Evolutionary conservation across 2,888 invertebrate genomes (phyloP).

Genomic region (Dryobota labecula): DNA sequence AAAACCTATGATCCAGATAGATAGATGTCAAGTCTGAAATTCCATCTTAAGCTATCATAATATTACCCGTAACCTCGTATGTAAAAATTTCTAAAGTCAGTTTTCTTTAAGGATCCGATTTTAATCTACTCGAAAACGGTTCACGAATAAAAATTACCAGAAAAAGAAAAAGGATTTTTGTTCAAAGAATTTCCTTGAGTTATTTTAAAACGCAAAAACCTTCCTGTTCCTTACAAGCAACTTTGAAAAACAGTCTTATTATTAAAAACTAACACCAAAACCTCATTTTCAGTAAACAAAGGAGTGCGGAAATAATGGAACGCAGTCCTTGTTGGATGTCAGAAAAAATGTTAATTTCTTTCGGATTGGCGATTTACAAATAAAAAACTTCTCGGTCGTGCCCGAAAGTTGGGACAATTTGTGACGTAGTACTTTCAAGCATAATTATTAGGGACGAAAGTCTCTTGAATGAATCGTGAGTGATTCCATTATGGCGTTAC

Average conservation of each 20-base stretch:
- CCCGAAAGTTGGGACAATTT: slow-evolving; percentile 44
- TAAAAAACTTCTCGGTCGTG: slow-evolving; percentile 57
- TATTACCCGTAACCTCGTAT: not conserved
- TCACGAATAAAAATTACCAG: not conserved
- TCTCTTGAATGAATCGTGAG: slow-evolving; percentile 49
- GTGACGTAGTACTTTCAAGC: slow-evolving; percentile 37
- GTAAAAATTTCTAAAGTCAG: slow-evolving; percentile 2
- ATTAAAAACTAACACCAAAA: slow-evolving; percentile 49
- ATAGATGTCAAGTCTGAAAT: not conserved
- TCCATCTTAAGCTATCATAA: not conserved
- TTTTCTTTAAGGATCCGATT: slow-evolving; percentile 7
- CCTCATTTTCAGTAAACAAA: slow-evolving; percentile 56
- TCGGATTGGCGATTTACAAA: slow-evolving; percentile 67
- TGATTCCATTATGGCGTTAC: slow-evolving; percentile 57
- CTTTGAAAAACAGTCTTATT: slow-evolving; percentile 26
- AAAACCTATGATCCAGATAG: too few relatives aligned
- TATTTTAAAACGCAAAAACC: slow-evolving; percentile 5
- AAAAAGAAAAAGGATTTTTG: slow-evolving; percentile 6
- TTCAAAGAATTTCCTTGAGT: slow-evolving; percentile 4
- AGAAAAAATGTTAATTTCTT: slow-evolving; percentile 66
- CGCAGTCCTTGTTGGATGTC: slow-evolving; percentile 53
- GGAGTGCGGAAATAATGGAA: slow-evolving; percentile 33
- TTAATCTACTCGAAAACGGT: slow-evolving; percentile 25
- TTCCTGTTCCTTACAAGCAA: slow-evolving; percentile 9
- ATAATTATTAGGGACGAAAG: slow-evolving; percentile 54